phyloP scores from a whole-genome alignment of 2,113 vertebrate species.

The Paralichthys olivaceus region DNA sequence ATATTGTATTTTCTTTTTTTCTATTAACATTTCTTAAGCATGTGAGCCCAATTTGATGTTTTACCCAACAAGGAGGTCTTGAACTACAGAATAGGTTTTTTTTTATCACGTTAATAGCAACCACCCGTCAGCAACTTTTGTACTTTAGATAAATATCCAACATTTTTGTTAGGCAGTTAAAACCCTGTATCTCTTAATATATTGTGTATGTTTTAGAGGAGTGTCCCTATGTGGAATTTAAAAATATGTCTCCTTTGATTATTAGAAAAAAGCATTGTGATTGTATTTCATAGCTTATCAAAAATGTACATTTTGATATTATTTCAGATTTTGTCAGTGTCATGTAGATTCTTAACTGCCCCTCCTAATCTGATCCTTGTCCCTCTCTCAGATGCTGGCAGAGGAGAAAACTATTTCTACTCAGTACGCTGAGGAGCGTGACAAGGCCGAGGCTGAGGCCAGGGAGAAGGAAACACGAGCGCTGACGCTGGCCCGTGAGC shows the following conservation, averaged over 20 bases:
- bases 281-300: too few species aligned
- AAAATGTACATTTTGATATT: too few species aligned
- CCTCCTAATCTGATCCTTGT: neutral
- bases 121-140: too few species aligned
- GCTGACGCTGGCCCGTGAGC: constrained; percentile 85
- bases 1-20: neutral
- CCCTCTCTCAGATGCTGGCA: constrained; percentile 84
- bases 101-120: too few species aligned
- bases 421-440: constrained; percentile 85
- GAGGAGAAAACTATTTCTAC: constrained; percentile 89
- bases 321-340: neutral
- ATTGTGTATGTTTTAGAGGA: too few species aligned
- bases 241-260: neutral
- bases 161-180: too few species aligned
- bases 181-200: too few species aligned
- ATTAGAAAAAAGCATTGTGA: neutral
- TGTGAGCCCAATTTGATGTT: neutral
- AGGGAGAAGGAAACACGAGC: constrained; percentile 89
- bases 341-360: neutral
- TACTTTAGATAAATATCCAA: too few species aligned
- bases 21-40: neutral
- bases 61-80: neutral
- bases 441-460: constrained; percentile 89
- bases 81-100: too few species aligned
- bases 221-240: too few species aligned